Conservation (phyloP, 2,797 vertebrate genomes). For the Alosa sapidissima region DNA sequence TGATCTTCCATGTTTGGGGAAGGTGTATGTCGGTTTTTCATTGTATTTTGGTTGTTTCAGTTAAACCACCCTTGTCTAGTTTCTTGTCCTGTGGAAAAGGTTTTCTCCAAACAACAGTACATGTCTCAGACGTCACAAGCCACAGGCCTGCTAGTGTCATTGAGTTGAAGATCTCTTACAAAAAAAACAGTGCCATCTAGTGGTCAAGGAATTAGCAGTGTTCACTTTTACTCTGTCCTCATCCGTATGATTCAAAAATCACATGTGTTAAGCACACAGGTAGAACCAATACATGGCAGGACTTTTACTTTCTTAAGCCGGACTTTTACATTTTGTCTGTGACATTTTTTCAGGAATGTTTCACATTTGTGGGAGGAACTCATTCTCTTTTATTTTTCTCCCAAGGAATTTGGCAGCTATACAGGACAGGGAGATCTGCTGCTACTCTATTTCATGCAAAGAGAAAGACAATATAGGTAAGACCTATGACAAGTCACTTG, state of each 20-base stretch:
- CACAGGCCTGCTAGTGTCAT: no score
- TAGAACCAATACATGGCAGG: no score
- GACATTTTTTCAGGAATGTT: neutral
- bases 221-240: neutral
- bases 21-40: neutral
- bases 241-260: neutral
- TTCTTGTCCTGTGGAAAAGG: neutral
- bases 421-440: slow-evolving; percentile 86
- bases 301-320: no score
- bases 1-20: neutral
- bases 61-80: neutral
- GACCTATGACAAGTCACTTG: slow-evolving; percentile 33
- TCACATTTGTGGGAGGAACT: neutral
- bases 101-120: neutral
- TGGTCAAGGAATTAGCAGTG: neutral
- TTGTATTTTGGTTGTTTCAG: slow-evolving; percentile 4
- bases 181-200: neutral
- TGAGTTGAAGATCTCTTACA: neutral
- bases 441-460: slow-evolving; percentile 98
- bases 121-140: neutral
- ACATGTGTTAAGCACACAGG: no score
- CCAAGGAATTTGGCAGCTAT: slow-evolving; percentile 83
- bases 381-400: slow-evolving; percentile 27
- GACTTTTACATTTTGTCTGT: no score
- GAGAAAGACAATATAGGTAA: slow-evolving; percentile 90